Evolutionary conservation across 2,797 vertebrate genomes (phyloP).

Genomic region (Otolemur crassicaudatus): DNA sequence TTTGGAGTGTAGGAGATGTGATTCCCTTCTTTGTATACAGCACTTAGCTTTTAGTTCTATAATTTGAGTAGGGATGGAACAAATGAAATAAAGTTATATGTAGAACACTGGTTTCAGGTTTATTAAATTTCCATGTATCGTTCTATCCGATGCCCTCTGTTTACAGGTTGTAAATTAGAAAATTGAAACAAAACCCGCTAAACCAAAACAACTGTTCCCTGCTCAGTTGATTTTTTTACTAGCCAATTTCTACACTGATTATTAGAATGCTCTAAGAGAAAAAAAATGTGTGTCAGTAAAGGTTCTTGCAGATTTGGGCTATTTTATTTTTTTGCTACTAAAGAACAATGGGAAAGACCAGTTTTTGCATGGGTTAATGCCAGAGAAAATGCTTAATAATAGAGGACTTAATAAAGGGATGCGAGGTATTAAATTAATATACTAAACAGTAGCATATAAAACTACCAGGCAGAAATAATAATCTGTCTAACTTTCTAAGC

Average conservation of each 20-base stretch:
- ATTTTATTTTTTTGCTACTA: slow-evolving; percentile 36
- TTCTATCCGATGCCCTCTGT: neutral
- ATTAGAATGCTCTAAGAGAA: neutral
- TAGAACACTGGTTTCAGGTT: neutral
- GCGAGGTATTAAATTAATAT: slow-evolving; percentile 46
- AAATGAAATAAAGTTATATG: slow-evolving; percentile 23
- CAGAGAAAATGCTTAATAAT: slow-evolving; percentile 46
- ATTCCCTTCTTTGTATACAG: neutral
- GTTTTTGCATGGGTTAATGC: neutral
- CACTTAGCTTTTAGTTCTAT: neutral
- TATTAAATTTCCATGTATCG: neutral
- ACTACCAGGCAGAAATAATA: slow-evolving; percentile 48
- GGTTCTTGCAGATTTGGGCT: neutral
- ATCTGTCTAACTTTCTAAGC: slow-evolving; percentile 47
- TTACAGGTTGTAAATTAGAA: neutral
- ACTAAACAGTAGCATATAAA: slow-evolving; percentile 35
- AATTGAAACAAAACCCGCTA: slow-evolving; percentile 5
- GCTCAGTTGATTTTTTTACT: neutral
- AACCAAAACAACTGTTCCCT: neutral
- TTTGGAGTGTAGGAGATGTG: neutral
- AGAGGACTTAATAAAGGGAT: slow-evolving; percentile 59
- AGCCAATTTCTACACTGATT: neutral
- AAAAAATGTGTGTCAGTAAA: neutral
- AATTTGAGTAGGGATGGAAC: neutral
- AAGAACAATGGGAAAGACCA: neutral